A percentile compares a stretch with the other conserved stretches of the same genome.
phyloP scores from a whole-genome alignment of 2,113 vertebrate genomes.

The Epinephelus fuscoguttatus region DNA sequence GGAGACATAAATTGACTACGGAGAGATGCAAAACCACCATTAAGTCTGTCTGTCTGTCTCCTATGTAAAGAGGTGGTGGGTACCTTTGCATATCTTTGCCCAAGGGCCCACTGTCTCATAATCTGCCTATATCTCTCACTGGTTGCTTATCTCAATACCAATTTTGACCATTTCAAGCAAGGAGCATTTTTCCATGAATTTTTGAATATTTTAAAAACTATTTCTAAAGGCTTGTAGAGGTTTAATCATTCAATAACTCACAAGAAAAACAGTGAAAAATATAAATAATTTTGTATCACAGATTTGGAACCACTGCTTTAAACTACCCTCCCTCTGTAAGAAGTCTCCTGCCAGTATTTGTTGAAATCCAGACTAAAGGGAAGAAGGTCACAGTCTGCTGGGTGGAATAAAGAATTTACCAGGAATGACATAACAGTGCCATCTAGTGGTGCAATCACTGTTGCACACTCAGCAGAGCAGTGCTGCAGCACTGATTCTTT shows the following conservation, averaged over 20 bases:
- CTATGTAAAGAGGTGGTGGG: too few species aligned
- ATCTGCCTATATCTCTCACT: not conserved
- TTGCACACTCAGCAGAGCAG: constrained; percentile 20
- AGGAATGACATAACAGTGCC: constrained; percentile 51
- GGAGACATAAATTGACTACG: too few species aligned
- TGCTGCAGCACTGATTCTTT: not conserved
- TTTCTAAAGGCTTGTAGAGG: not conserved
- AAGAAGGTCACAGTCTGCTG: not conserved
- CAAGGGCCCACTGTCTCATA: too few species aligned
- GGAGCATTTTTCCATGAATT: not conserved
- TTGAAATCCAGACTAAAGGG: not conserved
- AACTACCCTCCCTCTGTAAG: not conserved
- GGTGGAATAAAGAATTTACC: not conserved
- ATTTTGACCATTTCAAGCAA: not conserved
- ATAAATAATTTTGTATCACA: not conserved
- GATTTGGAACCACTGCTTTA: not conserved
- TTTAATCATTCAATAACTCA: not conserved
- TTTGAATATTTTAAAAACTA: not conserved
- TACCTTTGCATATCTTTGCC: too few species aligned
- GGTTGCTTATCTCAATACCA: not conserved
- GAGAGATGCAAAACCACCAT: too few species aligned
- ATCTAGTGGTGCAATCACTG: constrained; percentile 70
- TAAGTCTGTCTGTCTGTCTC: too few species aligned
- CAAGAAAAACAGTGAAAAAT: not conserved
- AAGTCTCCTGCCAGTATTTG: not conserved